These are phyloP conservation scores for Siniperca scherzeri DNA, from an alignment of 2,797 vertebrate genomes.

Conservation along the genomic window DNA sequence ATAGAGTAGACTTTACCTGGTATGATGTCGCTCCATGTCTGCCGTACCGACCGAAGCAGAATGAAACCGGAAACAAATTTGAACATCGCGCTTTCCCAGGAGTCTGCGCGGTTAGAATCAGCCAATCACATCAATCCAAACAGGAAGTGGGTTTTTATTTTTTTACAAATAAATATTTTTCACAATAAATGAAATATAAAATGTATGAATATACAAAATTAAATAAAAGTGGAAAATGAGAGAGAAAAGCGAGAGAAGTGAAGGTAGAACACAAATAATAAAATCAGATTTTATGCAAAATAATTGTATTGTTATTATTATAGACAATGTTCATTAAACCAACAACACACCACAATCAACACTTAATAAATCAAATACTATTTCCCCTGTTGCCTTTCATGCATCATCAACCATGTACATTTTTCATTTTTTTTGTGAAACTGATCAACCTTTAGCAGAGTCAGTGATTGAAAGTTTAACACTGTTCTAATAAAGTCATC, in stretches of 20 bases:
- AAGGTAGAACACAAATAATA: neutral
- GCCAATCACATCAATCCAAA: constrained; percentile 62
- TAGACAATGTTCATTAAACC: neutral
- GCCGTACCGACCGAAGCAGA: neutral
- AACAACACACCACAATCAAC: neutral
- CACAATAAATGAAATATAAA: neutral
- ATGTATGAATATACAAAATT: too few species aligned
- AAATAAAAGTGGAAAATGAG: neutral
- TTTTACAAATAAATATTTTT: neutral
- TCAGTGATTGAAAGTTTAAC: neutral
- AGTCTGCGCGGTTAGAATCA: constrained; percentile 28
- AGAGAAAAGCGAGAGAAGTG: neutral
- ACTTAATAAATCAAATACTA: neutral
- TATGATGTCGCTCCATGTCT: constrained; percentile 55
- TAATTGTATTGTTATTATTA: neutral
- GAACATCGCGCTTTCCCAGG: constrained; percentile 70
- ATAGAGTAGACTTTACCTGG: constrained; percentile 47
- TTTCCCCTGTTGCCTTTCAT: neutral
- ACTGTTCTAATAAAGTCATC: neutral
- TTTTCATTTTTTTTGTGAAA: neutral
- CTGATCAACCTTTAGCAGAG: neutral
- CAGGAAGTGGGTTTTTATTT: constrained; percentile 21
- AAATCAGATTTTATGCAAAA: neutral
- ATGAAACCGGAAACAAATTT: constrained; percentile 69
- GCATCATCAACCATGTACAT: too few species aligned